phyloP scores from a whole-genome alignment of 2,888 invertebrate genomes.

The Trissonchulus sp. region DNA sequence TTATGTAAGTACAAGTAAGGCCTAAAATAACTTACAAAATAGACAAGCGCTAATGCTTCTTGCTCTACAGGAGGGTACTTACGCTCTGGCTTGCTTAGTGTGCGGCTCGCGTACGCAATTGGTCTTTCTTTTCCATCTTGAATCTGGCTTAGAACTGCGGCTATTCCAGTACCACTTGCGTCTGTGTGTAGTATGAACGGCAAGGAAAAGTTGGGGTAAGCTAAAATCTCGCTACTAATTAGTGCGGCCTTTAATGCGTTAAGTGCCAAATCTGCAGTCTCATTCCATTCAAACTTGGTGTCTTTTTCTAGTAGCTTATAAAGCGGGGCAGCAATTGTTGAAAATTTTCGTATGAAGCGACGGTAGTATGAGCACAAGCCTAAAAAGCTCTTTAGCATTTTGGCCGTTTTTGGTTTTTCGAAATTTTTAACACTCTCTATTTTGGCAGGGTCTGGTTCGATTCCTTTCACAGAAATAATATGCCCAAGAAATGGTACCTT shows the following conservation, averaged over 20 bases:
- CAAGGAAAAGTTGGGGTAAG: slow-evolving; percentile 1
- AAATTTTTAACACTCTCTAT: not conserved
- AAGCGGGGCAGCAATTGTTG: slow-evolving; percentile 1
- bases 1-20: too few relatives aligned
- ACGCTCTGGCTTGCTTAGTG: not conserved
- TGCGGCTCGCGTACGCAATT: not conserved
- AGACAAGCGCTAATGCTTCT: not conserved
- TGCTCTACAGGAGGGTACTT: not conserved
- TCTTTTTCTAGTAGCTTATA: not conserved
- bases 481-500: not conserved
- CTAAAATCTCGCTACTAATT: not conserved
- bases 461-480: not conserved
- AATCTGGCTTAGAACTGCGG: not conserved
- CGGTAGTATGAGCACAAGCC: not conserved
- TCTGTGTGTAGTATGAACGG: slow-evolving; percentile 8
- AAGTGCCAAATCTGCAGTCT: not conserved
- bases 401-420: not conserved
- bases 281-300: not conserved
- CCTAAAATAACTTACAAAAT: too few relatives aligned
- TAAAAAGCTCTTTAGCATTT: not conserved
- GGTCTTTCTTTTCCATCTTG: not conserved
- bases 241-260: not conserved
- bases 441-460: not conserved
- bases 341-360: not conserved
- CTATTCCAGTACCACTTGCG: not conserved